These are phyloP conservation scores for Rhombomys opimus DNA, from an alignment of 2,113 vertebrate species.

Conservation along the genomic window DNA sequence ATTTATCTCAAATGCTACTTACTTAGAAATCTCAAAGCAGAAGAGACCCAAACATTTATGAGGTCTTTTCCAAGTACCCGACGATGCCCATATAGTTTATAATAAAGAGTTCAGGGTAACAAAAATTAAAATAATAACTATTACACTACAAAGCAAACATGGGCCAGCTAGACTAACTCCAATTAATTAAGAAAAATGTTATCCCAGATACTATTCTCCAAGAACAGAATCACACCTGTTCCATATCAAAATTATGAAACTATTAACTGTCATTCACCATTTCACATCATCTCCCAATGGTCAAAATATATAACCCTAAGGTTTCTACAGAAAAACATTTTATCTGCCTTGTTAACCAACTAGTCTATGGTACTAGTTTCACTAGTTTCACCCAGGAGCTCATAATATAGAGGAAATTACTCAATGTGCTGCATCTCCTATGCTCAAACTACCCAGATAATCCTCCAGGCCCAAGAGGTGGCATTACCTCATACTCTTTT, in stretches of 20 bases:
- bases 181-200: constrained; percentile 41
- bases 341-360: neutral
- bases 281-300: constrained; percentile 7
- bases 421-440: neutral
- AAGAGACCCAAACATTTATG: neutral
- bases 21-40: constrained; percentile 24
- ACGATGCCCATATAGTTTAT: neutral
- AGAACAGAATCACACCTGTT: constrained; percentile 49
- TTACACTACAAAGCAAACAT: constrained; percentile 18
- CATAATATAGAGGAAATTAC: neutral
- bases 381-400: constrained; percentile 5
- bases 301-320: constrained; percentile 53
- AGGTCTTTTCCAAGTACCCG: constrained; percentile 14
- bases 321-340: constrained; percentile 42
- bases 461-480: constrained; percentile 12
- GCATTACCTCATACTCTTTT: neutral
- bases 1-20: constrained; percentile 14
- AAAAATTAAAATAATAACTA: neutral
- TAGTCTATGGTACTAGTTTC: neutral
- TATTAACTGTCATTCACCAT: constrained; percentile 27
- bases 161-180: constrained; percentile 36
- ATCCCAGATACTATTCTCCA: constrained; percentile 28
- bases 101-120: constrained; percentile 9
- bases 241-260: constrained; percentile 50
- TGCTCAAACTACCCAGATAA: constrained; percentile 39